These are phyloP conservation scores for Manis crassicaudata DNA, from an alignment of 2,797 vertebrate genomes.

Conservation along the genomic window DNA sequence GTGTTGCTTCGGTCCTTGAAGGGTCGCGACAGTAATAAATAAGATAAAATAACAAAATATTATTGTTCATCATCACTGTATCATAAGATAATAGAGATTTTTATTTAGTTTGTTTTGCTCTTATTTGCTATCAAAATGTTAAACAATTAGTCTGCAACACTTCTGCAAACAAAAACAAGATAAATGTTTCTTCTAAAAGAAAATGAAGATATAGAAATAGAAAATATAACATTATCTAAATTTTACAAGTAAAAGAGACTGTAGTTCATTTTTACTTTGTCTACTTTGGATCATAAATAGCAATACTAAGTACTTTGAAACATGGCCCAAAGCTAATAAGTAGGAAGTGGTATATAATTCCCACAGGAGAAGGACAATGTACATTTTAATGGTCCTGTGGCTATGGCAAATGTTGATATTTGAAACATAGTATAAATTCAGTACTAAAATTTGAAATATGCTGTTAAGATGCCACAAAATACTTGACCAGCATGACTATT, in stretches of 20 bases:
- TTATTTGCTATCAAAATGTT: constrained; percentile 49
- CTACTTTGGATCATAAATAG: constrained; percentile 57
- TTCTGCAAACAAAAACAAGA: constrained; percentile 27
- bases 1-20: too few relatives aligned
- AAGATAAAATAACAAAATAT: constrained; percentile 22
- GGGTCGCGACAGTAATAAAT: neutral
- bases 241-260: constrained; percentile 39
- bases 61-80: neutral
- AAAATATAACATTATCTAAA: constrained; percentile 25
- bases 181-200: constrained; percentile 17
- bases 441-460: constrained; percentile 67
- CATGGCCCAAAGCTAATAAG: constrained; percentile 52
- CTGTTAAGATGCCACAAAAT: constrained; percentile 3
- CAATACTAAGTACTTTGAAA: constrained; percentile 50
- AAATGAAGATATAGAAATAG: constrained; percentile 7
- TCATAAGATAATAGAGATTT: neutral
- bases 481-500: constrained; percentile 54
- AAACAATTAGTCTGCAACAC: constrained; percentile 11
- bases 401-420: constrained; percentile 50
- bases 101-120: constrained; percentile 24
- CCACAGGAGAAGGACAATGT: constrained; percentile 34
- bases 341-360: constrained; percentile 50
- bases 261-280: constrained; percentile 62
- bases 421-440: constrained; percentile 55
- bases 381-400: constrained; percentile 36